Evolutionary conservation across 30 jellyfish, hydroid and myxozoan species (phyloP).

Genomic region (Mastigias papua): DNA sequence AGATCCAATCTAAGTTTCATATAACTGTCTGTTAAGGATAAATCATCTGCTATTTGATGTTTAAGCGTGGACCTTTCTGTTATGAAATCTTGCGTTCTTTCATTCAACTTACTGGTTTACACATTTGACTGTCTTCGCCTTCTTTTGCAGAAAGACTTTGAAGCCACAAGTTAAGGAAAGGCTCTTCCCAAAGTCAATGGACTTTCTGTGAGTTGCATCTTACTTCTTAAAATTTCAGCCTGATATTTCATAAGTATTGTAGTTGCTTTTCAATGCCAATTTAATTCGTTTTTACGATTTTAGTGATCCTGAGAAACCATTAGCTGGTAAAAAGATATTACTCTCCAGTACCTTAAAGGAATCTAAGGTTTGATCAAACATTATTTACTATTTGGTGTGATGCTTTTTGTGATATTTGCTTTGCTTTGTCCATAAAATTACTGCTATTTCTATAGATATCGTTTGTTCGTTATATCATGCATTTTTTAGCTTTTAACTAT

Average conservation of each 20-base stretch:
- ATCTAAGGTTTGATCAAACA: conserved; percentile 40
- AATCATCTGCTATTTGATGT: too few relatives aligned
- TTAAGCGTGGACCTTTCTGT: too few relatives aligned
- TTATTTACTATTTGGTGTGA: not conserved
- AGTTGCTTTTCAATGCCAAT: not conserved
- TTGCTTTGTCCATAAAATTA: not conserved
- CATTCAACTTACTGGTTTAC: too few relatives aligned
- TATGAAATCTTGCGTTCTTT: too few relatives aligned
- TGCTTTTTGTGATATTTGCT: not conserved
- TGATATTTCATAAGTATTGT: not conserved
- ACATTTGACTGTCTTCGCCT: too few relatives aligned
- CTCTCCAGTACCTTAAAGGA: conserved; percentile 57
- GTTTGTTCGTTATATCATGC: not conserved
- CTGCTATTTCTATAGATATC: not conserved
- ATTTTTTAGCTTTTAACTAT: not conserved
- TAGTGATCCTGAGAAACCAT: conserved; percentile 74
- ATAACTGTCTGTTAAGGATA: too few relatives aligned
- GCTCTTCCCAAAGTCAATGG: conserved; percentile 62
- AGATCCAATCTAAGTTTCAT: too few relatives aligned
- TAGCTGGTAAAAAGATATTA: conserved; percentile 63
- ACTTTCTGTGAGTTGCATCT: conserved; percentile 40
- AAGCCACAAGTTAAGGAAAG: conserved; percentile 70
- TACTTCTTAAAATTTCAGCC: not conserved
- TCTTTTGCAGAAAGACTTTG: conserved; percentile 56
- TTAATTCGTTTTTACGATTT: not conserved